Base-by-base conservation (phyloP, 2,888 invertebrate genomes). In the Dromius quadrimaculatus region DNA sequence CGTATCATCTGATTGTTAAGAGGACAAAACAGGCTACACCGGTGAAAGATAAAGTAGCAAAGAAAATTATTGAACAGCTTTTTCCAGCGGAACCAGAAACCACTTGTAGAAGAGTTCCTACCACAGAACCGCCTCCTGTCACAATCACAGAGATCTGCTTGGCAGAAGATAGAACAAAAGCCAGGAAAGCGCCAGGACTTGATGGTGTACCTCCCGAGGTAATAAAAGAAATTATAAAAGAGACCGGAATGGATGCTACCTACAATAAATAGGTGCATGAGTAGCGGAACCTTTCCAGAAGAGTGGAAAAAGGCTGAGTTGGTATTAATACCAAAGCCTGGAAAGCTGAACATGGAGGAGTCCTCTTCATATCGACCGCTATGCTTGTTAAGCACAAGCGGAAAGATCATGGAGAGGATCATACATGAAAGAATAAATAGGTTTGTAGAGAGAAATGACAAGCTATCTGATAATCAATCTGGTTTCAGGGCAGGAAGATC, bases 1-100 rank as follows among this genome's bases (percentile, higher is more conserved):
- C 59, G 5, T 59, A 59, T 19, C 59, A 59, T 17, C 8, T 28
- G 5, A 2, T 59, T 1, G 36, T 36, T 1, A 59, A 59, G 11
- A 15, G 36, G 4, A 11, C 34, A 5, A 20, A 11, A 28, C 15
- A 11, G 17, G 6, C 11, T 2, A 15, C 9, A 13, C 59, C 15
- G 11, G 17, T 11, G 8, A 11, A 1, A 15, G 11, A 3, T 5
- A 2, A 20, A n/a, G 36, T 11, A 34, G 36, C 15, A 20, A 36
- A 13, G 9, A 20, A 9, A 45, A 45, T 20, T 9, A 20, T 6
- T 28, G 5, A 2, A 45, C 45, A 20, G 3, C 45, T 45, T 2
- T 45, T 45, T 22, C 45, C 45, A 1, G n/a, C 9, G 6, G 22
- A 43, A 43, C 15, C 17, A 9, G 2, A 1, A 2, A 19, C 1